Percentiles rank a stretch among this genome's conserved stretches.
Conservation (phyloP, 92 coral and sea anemone species). For the Epizoanthus rinbou region DNA sequence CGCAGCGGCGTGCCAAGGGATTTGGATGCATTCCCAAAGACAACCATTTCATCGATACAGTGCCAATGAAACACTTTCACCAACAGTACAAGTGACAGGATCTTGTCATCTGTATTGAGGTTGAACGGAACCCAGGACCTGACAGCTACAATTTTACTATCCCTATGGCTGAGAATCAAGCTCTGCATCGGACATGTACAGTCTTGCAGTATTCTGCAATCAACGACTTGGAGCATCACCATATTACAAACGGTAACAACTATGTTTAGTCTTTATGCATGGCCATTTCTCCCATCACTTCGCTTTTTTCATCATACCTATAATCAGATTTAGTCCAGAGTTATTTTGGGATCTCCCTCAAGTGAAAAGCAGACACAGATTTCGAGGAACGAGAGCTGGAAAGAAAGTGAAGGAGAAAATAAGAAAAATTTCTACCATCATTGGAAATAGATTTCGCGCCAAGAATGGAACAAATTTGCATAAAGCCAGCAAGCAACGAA, state of each 20-base stretch:
- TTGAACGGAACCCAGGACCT: slow-evolving; percentile 44
- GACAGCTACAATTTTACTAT: not conserved
- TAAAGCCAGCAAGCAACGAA: too few species aligned
- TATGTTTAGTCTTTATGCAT: not conserved
- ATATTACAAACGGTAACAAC: not conserved
- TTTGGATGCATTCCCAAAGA: too few species aligned
- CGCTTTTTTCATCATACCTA: not conserved
- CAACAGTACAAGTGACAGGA: too few species aligned
- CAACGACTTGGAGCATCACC: not conserved
- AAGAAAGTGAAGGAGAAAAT: not conserved
- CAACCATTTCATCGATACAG: too few species aligned
- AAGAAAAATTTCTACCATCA: too few species aligned
- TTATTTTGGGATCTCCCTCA: not conserved
- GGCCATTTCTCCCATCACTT: not conserved
- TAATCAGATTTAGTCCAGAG: not conserved
- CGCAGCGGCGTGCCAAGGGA: too few species aligned
- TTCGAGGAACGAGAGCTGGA: not conserved
- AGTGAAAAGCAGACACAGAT: not conserved
- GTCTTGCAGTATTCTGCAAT: not conserved
- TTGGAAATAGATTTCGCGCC: too few species aligned
- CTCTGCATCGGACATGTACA: not conserved
- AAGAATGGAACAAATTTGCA: too few species aligned
- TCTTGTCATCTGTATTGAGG: slow-evolving; percentile 35
- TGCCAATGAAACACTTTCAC: too few species aligned
- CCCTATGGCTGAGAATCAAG: not conserved